Percentiles rank a stretch among this genome's conserved stretches.
Conservation (phyloP, 1,140 invertebrate species). For the Andrena cerasifolii region DNA sequence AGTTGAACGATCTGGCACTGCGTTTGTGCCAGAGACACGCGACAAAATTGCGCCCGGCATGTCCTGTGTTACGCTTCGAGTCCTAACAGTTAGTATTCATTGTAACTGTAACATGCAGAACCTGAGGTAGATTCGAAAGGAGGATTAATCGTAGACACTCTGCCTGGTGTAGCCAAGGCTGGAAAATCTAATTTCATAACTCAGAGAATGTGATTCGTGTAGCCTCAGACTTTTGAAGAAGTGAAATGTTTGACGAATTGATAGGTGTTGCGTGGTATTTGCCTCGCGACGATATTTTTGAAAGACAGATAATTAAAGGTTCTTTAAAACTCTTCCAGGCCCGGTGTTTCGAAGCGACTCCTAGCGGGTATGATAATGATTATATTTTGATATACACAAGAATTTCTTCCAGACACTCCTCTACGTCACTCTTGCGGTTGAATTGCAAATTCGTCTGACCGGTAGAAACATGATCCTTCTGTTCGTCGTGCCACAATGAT, state of each 20-base stretch:
- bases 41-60: conserved; percentile 6
- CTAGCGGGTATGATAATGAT: not conserved
- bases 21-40: conserved; percentile 4
- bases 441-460: not conserved
- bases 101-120: too few species aligned
- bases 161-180: too few species aligned
- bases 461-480: not conserved
- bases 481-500: not conserved
- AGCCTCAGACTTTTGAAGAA: too few species aligned
- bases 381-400: conserved; percentile 12
- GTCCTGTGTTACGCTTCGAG: not conserved
- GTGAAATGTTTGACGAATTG: conserved; percentile 23
- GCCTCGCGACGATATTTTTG: conserved; percentile 1
- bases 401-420: not conserved
- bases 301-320: conserved; percentile 30
- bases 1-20: conserved; percentile 2
- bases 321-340: not conserved
- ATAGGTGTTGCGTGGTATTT: conserved; percentile 8
- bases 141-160: too few species aligned
- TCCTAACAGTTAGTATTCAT: too few species aligned
- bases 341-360: not conserved
- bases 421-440: too few species aligned
- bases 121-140: too few species aligned
- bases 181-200: too few species aligned
- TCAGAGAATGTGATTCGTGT: conserved; percentile 2